These are phyloP conservation scores for Cephus runcator DNA, from an alignment of 2,888 invertebrate species.

Conservation along the genomic window DNA sequence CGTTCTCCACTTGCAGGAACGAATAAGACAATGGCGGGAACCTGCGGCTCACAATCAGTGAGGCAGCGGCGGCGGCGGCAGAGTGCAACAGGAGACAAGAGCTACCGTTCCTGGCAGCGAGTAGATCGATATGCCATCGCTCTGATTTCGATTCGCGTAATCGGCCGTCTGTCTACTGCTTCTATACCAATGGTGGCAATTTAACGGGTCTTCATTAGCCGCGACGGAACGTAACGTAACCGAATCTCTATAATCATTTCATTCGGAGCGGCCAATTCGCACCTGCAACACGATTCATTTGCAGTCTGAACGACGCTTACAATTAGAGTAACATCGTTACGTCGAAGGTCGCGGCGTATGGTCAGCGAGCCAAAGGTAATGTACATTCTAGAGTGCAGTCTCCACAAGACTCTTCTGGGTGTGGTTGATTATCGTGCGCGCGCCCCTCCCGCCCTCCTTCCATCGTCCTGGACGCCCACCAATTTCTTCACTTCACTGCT, in stretches of 20 bases:
- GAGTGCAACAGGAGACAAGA: too few species aligned
- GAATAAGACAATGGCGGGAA: too few species aligned
- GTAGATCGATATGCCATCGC: not conserved
- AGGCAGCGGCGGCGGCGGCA: too few species aligned
- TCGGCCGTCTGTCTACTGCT: not conserved
- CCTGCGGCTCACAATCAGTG: too few species aligned
- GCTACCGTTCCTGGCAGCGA: too few species aligned
- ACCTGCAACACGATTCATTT: not conserved
- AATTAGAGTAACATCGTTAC: not conserved
- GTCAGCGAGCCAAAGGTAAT: too few species aligned
- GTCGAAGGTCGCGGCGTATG: too few species aligned
- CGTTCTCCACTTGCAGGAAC: too few species aligned
- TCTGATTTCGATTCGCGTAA: not conserved
- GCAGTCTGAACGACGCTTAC: not conserved
- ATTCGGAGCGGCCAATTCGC: not conserved
- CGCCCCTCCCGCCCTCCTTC: not conserved
- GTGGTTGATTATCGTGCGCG: slow-evolving; percentile 44
- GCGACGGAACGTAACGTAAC: not conserved
- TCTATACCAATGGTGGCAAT: not conserved
- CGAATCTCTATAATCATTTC: not conserved
- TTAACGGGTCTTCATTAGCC: not conserved
- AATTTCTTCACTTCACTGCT: too few species aligned
- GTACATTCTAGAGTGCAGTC: too few species aligned
- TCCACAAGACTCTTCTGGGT: slow-evolving; percentile 31
- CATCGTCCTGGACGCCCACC: too few species aligned